These are phyloP conservation scores for Spodoptera littoralis DNA, from an alignment of 2,888 invertebrate genomes.

Conservation along the genomic window DNA sequence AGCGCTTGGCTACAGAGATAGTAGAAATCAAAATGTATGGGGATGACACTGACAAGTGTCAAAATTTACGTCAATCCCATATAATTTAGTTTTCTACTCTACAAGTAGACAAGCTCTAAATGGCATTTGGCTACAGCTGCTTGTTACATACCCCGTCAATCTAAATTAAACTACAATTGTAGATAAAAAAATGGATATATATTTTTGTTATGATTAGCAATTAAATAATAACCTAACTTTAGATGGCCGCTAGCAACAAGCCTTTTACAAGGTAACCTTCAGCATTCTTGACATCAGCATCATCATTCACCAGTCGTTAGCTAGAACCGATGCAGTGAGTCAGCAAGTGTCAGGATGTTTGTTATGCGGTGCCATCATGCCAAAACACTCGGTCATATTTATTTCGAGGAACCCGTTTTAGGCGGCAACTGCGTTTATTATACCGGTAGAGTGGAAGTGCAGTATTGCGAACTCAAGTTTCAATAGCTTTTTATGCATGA, in stretches of 20 bases:
- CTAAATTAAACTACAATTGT: too few relatives aligned
- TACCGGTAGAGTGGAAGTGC: not conserved
- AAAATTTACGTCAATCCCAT: too few relatives aligned
- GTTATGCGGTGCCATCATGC: slow-evolving; percentile 41
- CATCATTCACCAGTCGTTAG: slow-evolving; percentile 23
- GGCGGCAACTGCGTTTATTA: slow-evolving; percentile 26
- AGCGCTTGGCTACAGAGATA: too few relatives aligned
- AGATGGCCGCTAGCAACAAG: slow-evolving; percentile 5
- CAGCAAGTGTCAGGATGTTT: slow-evolving; percentile 40
- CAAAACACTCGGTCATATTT: slow-evolving; percentile 37
- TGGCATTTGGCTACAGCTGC: too few relatives aligned
- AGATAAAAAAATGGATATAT: too few relatives aligned
- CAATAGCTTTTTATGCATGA: too few relatives aligned
- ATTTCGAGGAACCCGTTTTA: slow-evolving; percentile 40
- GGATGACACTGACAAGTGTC: too few relatives aligned
- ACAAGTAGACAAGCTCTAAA: too few relatives aligned
- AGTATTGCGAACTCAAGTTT: not conserved
- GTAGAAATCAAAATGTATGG: too few relatives aligned
- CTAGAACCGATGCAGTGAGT: slow-evolving; percentile 41
- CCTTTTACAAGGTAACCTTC: slow-evolving; percentile 27
- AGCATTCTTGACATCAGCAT: slow-evolving; percentile 42
- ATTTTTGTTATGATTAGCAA: not conserved
- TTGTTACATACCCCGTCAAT: too few relatives aligned
- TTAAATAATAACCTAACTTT: not conserved
- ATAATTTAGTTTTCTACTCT: too few relatives aligned